Conservation (phyloP, 35 echinoderm and acorn worm species). For the Ophiothrix spiculata region DNA sequence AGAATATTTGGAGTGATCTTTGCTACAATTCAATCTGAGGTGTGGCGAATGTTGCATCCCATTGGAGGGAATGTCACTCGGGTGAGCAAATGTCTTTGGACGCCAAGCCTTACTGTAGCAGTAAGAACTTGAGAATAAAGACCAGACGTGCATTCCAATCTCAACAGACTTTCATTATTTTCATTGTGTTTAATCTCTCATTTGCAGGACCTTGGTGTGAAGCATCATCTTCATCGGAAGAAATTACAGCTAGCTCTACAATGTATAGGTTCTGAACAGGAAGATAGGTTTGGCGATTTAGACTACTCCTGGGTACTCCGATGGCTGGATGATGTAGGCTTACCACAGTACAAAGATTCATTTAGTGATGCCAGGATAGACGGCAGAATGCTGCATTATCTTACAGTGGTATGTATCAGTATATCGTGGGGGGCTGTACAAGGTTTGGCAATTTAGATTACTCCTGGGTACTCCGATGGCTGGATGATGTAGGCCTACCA, state of each 20-base stretch:
- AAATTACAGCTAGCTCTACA: constrained; percentile 89
- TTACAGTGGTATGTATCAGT: constrained; percentile 96
- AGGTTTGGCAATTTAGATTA: too few relatives aligned
- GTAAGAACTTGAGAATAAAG: too few relatives aligned
- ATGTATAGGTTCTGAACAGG: constrained; percentile 69
- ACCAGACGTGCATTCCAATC: too few relatives aligned
- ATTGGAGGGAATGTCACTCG: too few relatives aligned
- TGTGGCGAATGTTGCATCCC: too few relatives aligned
- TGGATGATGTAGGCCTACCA: constrained; percentile 94
- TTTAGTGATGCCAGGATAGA: constrained; percentile 94
- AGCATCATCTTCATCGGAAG: constrained; percentile 88
- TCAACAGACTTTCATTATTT: too few relatives aligned
- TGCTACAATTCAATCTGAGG: too few relatives aligned
- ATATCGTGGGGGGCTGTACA: too few relatives aligned
- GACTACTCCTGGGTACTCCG: constrained; percentile 88
- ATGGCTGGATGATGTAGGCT: constrained; percentile 93
- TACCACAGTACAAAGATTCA: constrained; percentile 97
- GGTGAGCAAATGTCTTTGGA: too few relatives aligned
- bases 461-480: constrained; percentile 86
- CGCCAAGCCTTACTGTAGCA: too few relatives aligned
- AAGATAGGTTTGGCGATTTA: constrained; percentile 52
- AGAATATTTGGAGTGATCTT: too few relatives aligned
- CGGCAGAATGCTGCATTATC: constrained; percentile 91
- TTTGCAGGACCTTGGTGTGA: constrained; percentile 72
- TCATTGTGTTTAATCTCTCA: too few relatives aligned